Base-by-base conservation (phyloP, 2,797 vertebrate species). In the Pseudochirops cupreus region DNA sequence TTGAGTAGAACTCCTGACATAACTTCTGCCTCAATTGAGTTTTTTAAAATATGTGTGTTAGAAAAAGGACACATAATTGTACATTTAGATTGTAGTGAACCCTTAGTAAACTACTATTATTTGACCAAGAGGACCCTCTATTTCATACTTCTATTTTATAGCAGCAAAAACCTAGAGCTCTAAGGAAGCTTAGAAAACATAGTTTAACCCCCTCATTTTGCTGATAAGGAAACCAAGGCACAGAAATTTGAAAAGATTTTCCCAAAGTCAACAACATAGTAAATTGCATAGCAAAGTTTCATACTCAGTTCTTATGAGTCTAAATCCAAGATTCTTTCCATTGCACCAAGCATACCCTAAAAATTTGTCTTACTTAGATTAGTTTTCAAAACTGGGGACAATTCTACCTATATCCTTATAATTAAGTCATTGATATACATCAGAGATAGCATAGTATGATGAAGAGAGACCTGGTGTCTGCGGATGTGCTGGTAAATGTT, bases 11-110 rank as follows among this genome's bases (percentile, higher is more conserved):
- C 33, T 2, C 90, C 62, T 56, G 46, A 31, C 58, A 21, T 24
- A 7, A 95, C 93, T 82, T 46, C 39, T 74, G 39, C 39, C 31
- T 55, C 94, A 94, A 90, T 14, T 94, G 13, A 91, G 39, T 52
- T 89, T 57, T 92, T 91, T 92, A 18, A 9, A 28, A 93, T n/a
- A 95, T 95, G 4, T 82, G 5, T 26, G 67, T 46, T 82, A 87
- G 89, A 82, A 92, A 95, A 89, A 90, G 2, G 91, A 0, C 21
- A 89, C 7, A 16, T 46, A 46, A 24, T n/a, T 82, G 7, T 46
- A 82, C 21, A 46, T 82, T 82, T 82, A 46, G 13, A 4, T 46
- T 46, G 2, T 82, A 82, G 39, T 46, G 7, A 39, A 39, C 7
- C 21, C 74, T 21, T 82, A 46, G n/a, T 82, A 82, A 82, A 46